Percentiles rank a stretch among this genome's conserved stretches.
Conservation (phyloP, 2,888 invertebrate genomes). For the Dyspetes luteomarginatus region DNA sequence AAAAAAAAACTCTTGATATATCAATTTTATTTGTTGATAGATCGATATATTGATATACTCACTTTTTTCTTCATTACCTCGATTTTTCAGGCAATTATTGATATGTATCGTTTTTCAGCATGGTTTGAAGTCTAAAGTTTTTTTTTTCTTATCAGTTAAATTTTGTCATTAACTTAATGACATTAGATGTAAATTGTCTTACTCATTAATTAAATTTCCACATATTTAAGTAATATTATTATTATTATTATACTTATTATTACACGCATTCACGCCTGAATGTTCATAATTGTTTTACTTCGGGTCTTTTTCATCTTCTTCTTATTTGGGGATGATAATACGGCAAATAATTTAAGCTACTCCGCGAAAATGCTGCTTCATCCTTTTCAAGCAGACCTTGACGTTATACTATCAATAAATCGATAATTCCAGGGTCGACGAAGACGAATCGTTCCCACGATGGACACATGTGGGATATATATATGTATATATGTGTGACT, state of each 20-base stretch:
- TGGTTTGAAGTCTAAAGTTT: conserved; percentile 42
- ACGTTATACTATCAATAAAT: conserved; percentile 62
- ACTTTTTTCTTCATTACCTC: conserved; percentile 46
- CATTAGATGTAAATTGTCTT: conserved; percentile 30
- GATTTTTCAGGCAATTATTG: conserved; percentile 77
- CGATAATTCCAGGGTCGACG: conserved; percentile 64
- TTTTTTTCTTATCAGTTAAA: conserved; percentile 30
- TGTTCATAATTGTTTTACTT: conserved; percentile 6
- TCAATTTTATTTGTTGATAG: conserved; percentile 56
- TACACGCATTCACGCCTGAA: conserved; percentile 29
- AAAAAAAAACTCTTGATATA: conserved; percentile 50
- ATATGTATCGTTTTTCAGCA: conserved; percentile 77
- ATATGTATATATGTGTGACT: too few relatives aligned
- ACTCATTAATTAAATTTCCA: conserved; percentile 27
- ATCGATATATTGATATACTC: conserved; percentile 64
- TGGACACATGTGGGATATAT: conserved; percentile 14
- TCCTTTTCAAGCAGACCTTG: conserved; percentile 56
- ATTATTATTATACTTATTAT: conserved; percentile 20
- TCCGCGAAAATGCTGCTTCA: conserved; percentile 45
- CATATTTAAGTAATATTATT: conserved; percentile 20
- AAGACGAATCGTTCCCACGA: conserved; percentile 59
- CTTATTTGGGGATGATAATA: conserved; percentile 44
- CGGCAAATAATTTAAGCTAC: conserved; percentile 60
- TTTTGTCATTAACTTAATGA: conserved; percentile 37
- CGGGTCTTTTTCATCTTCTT: conserved; percentile 20